Percentiles rank a stretch among this genome's conserved stretches.
Evolutionary conservation across 2,797 vertebrate species (phyloP).

Genomic region (Melanotaenia boesemani): DNA sequence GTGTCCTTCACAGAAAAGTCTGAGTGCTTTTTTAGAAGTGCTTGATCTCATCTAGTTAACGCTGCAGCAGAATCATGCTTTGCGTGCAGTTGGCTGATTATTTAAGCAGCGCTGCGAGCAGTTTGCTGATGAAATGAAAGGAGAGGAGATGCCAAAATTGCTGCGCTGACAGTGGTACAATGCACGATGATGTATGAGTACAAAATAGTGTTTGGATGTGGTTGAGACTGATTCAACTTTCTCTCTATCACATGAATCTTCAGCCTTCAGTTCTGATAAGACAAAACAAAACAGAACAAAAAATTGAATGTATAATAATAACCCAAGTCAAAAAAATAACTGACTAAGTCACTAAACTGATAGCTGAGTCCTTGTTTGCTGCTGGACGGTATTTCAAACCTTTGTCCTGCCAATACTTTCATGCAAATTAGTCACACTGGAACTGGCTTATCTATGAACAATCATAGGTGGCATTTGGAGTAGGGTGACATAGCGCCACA

Average conservation of each 20-base stretch:
- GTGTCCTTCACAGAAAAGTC: conserved; percentile 69
- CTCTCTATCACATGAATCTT: conserved; percentile 30
- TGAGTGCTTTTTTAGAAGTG: conserved; percentile 55
- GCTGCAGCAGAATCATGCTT: conserved; percentile 51
- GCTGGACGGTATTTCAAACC: conserved; percentile 49
- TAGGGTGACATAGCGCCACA: conserved; percentile 60
- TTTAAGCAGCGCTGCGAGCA: conserved; percentile 68
- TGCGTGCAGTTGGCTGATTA: conserved; percentile 76
- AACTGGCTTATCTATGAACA: conserved; percentile 67
- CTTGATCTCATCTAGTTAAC: conserved; percentile 77
- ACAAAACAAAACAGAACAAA: conserved; percentile 24
- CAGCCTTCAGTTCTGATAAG: conserved; percentile 24
- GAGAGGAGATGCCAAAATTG: conserved; percentile 61
- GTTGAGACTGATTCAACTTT: conserved; percentile 48
- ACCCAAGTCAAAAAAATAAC: conserved; percentile 12
- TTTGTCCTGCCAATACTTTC: conserved; percentile 60
- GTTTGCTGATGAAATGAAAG: conserved; percentile 72
- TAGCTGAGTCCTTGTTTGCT: conserved; percentile 42
- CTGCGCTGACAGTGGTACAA: conserved; percentile 61
- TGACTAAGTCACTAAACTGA: conserved; percentile 43
- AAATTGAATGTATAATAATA: conserved; percentile 7
- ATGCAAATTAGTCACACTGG: conserved; percentile 70
- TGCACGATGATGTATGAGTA: conserved; percentile 63
- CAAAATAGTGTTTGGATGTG: conserved; percentile 62
- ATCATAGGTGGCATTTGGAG: conserved; percentile 72